Conservation (phyloP, 53 echinoderm and acorn worm species). For the Henricia sp. region DNA sequence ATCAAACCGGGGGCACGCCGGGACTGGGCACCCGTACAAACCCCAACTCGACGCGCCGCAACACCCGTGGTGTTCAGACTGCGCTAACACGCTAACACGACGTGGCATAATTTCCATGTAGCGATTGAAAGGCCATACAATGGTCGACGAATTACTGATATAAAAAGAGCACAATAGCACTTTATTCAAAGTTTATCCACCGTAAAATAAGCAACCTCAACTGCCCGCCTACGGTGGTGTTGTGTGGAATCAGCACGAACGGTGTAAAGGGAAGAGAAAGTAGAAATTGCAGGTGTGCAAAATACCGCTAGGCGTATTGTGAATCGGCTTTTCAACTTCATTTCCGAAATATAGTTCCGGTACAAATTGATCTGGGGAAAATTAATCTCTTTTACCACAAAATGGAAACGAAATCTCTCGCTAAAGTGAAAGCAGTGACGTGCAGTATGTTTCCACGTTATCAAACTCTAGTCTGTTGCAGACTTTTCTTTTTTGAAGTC, state of each 20-base stretch:
- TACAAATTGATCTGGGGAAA: not conserved
- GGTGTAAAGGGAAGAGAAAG: too few species aligned
- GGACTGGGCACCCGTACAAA: too few species aligned
- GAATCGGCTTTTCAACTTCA: constrained; percentile 18
- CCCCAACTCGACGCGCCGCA: too few species aligned
- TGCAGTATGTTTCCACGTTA: too few species aligned
- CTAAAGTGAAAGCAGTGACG: too few species aligned
- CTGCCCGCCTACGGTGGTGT: constrained; percentile 16
- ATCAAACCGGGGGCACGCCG: not conserved
- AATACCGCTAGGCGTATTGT: constrained; percentile 4
- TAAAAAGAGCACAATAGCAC: constrained; percentile 23
- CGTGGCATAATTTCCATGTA: constrained; percentile 64
- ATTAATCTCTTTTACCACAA: too few species aligned
- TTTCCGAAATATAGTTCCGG: constrained; percentile 30
- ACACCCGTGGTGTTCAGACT: not conserved
- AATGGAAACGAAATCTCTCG: too few species aligned
- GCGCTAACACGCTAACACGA: constrained; percentile 3
- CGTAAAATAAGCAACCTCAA: constrained; percentile 31
- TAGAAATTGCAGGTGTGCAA: constrained; percentile 4
- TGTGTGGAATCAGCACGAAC: constrained; percentile 2
- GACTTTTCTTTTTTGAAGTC: too few species aligned
- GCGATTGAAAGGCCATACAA: constrained; percentile 32
- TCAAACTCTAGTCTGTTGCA: too few species aligned
- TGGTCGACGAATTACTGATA: constrained; percentile 39
- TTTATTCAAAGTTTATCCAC: constrained; percentile 32